Base-by-base conservation (phyloP, 1,140 invertebrate species). In the Drosophila funebris region DNA sequence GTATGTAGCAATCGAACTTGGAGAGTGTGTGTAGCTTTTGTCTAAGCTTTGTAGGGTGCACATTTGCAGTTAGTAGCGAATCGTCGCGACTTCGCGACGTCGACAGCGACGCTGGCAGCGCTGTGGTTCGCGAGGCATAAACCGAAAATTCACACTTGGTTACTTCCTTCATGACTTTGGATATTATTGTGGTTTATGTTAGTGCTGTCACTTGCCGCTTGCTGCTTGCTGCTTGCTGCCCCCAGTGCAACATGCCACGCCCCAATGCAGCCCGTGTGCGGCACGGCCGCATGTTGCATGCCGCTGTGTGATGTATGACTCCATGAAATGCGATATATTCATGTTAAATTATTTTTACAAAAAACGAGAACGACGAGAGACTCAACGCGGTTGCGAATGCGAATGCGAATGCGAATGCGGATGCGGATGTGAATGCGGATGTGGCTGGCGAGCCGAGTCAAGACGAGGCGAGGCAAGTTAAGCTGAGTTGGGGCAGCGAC, bases 121-220 rank as follows among this genome's bases (percentile, higher is more conserved):
- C 52, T 46, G 52, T 64, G 73, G 64, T 69, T 76, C 61, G 75
- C 78, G 74, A 88, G 79, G 78, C 83, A 88, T 88, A 88, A 88
- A 88, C 83, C 76, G 66, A 88, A 87, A 87, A 88, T 88, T 88
- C 83, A 88, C 83, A 88, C 83, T 88, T 88, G 83, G 83, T 88
- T 88, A 88, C 83, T 88, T 88, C 76, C 83, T 88, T 88, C 83
- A 88, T 88, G 83, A 88, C 83, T 88, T 88, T 88, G 75, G 83
- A 88, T 88, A 88, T 88, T 88, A 88, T 88, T 88, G 83, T 88
- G 83, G 83, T 88, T 88, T 88, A 88, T 88, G 83, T 88, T 83
- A 88, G 83, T 82, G 83, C 82, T 88, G 82, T 88, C 82, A 87
- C 82, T 88, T 87, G 82, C 74, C 22, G 52, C 22, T 6, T 16